Evolutionary conservation across 1,140 invertebrate genomes (phyloP).

Genomic region (Listronotus bonariensis): DNA sequence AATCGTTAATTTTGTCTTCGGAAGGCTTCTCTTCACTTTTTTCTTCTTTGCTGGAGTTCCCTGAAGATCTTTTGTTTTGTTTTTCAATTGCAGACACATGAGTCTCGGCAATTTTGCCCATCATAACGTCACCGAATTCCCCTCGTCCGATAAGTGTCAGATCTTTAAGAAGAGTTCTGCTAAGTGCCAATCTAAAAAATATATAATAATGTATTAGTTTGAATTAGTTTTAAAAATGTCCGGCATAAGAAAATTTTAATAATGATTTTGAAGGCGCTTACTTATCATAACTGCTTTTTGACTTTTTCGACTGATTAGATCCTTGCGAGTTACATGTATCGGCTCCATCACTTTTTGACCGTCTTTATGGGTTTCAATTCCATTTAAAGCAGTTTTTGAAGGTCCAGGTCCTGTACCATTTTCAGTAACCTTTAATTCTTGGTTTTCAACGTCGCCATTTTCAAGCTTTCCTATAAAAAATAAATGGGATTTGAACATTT

Average conservation of each 20-base stretch:
- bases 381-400: conserved; percentile 51
- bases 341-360: conserved; percentile 78
- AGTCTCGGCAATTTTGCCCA: conserved; percentile 67
- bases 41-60: conserved; percentile 41
- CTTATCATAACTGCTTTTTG: conserved; percentile 72
- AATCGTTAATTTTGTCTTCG: conserved; percentile 54
- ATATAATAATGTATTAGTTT: not conserved
- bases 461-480: conserved; percentile 61
- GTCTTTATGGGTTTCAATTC: conserved; percentile 60
- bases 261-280: conserved; percentile 13
- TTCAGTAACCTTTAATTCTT: conserved; percentile 60
- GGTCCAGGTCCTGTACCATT: conserved; percentile 49
- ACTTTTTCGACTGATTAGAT: conserved; percentile 70
- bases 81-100: conserved; percentile 46
- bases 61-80: conserved; percentile 50
- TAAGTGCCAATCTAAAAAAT: conserved; percentile 61
- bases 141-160: conserved; percentile 85
- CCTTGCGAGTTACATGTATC: conserved; percentile 76
- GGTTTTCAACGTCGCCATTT: conserved; percentile 66
- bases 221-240: too few relatives aligned
- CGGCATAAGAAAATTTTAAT: too few relatives aligned
- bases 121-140: conserved; percentile 87
- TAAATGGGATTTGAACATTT: too few relatives aligned
- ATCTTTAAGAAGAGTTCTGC: conserved; percentile 75
- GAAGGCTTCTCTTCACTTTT: conserved; percentile 35